These are phyloP conservation scores for Harmothoe impar DNA, from an alignment of 2,888 invertebrate genomes.

Conservation along the genomic window DNA sequence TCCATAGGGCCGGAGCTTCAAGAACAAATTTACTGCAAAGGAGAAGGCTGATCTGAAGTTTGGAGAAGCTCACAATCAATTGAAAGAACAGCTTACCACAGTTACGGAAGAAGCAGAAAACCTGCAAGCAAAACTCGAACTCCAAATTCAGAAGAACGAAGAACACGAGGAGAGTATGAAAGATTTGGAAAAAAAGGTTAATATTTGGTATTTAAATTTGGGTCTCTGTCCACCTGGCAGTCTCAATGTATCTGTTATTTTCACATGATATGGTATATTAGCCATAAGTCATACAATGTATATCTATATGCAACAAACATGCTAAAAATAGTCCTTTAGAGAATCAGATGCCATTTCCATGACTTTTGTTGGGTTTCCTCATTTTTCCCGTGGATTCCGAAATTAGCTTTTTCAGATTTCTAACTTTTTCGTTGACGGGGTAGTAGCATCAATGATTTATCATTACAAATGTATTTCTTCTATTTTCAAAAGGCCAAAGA, in stretches of 20 bases:
- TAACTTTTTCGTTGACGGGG: too few species aligned
- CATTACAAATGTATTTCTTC: not conserved
- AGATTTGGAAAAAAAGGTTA: not conserved
- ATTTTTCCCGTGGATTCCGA: too few species aligned
- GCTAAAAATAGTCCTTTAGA: too few species aligned
- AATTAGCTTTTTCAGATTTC: too few species aligned
- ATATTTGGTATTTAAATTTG: not conserved
- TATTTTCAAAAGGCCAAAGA: not conserved
- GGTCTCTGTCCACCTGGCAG: too few species aligned
- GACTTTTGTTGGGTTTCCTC: too few species aligned
- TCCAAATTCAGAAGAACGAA: not conserved
- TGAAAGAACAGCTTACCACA: not conserved
- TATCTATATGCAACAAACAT: too few species aligned
- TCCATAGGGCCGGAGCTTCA: not conserved
- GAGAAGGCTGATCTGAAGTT: constrained; percentile 24
- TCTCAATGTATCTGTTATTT: too few species aligned
- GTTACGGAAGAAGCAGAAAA: constrained; percentile 57
- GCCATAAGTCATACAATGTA: too few species aligned
- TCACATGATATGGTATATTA: too few species aligned
- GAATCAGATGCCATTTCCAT: too few species aligned
- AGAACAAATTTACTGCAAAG: constrained; percentile 44
- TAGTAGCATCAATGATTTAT: too few species aligned
- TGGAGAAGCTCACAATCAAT: constrained; percentile 14
- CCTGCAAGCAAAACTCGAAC: constrained; percentile 36
- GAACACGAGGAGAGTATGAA: not conserved